These are phyloP conservation scores for Morpho deidamia DNA, from an alignment of 2,888 invertebrate genomes.

Conservation along the genomic window DNA sequence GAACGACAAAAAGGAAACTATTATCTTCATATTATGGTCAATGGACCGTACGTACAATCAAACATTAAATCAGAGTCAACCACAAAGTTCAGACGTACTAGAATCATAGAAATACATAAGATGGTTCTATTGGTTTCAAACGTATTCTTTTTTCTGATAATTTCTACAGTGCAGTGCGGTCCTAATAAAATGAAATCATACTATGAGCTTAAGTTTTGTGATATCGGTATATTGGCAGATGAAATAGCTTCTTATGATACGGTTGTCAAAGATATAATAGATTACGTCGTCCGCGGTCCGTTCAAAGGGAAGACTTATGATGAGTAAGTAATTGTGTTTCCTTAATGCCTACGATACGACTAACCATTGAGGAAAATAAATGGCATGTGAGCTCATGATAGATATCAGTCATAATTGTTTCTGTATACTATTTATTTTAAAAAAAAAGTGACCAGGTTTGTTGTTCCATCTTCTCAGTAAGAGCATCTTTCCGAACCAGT, in stretches of 20 bases:
- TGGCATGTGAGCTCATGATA: not conserved
- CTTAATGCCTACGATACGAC: not conserved
- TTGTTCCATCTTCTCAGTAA: no score
- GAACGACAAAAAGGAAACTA: not conserved
- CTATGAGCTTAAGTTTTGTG: slow-evolving; percentile 35
- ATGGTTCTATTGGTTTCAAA: slow-evolving; percentile 18
- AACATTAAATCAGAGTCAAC: slow-evolving; percentile 7
- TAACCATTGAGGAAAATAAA: not conserved
- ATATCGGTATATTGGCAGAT: slow-evolving; percentile 40
- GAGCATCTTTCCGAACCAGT: no score
- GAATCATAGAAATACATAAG: not conserved
- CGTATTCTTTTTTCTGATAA: slow-evolving; percentile 18
- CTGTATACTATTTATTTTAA: no score
- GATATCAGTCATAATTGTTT: no score
- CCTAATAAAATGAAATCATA: slow-evolving; percentile 29
- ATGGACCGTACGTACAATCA: not conserved
- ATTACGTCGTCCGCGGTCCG: slow-evolving; percentile 64
- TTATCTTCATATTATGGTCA: not conserved
- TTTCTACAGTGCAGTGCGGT: slow-evolving; percentile 26
- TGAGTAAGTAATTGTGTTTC: slow-evolving; percentile 52
- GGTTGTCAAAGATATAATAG: slow-evolving; percentile 70
- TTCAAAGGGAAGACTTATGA: slow-evolving; percentile 78
- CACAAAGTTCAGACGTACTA: slow-evolving; percentile 16
- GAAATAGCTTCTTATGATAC: slow-evolving; percentile 80
- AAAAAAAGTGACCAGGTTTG: no score